phyloP scores from a whole-genome alignment of 2,888 invertebrate genomes.

The Brachynemurus nebulosus region DNA sequence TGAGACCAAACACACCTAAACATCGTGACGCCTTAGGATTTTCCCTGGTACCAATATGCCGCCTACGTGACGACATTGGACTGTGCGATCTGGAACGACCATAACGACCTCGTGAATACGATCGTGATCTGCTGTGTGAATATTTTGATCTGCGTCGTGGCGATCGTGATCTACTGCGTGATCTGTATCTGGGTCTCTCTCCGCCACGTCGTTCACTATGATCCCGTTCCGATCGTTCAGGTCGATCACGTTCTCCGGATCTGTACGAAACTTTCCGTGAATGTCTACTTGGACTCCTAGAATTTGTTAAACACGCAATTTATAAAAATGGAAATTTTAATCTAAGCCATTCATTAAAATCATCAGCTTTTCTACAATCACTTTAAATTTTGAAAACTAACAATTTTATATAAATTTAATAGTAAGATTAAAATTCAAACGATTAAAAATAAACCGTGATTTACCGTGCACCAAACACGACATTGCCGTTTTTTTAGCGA shows the following conservation, averaged over 20 bases:
- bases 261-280: conserved; percentile 29
- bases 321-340: neutral
- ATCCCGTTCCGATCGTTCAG: conserved; percentile 29
- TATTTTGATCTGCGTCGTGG: conserved; percentile 39
- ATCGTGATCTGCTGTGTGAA: conserved; percentile 49
- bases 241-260: conserved; percentile 22
- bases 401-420: no score
- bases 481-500: no score
- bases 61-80: conserved; percentile 67
- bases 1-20: conserved; percentile 89
- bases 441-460: neutral
- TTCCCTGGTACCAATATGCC: conserved; percentile 69
- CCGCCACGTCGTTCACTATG: conserved; percentile 27
- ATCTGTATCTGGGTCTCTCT: conserved; percentile 30
- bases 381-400: no score
- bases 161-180: conserved; percentile 48
- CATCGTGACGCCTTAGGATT: conserved; percentile 80
- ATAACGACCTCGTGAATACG: conserved; percentile 49
- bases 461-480: no score
- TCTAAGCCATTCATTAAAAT: neutral
- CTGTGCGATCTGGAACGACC: conserved; percentile 53
- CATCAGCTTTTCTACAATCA: no score
- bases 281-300: conserved; percentile 28
- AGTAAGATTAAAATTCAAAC: neutral
- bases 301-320: neutral